Percentiles rank a stretch among this genome's conserved stretches.
These are phyloP conservation scores for Bovichtus diacanthus DNA, from an alignment of 2,797 vertebrate species.

Conservation along the genomic window DNA sequence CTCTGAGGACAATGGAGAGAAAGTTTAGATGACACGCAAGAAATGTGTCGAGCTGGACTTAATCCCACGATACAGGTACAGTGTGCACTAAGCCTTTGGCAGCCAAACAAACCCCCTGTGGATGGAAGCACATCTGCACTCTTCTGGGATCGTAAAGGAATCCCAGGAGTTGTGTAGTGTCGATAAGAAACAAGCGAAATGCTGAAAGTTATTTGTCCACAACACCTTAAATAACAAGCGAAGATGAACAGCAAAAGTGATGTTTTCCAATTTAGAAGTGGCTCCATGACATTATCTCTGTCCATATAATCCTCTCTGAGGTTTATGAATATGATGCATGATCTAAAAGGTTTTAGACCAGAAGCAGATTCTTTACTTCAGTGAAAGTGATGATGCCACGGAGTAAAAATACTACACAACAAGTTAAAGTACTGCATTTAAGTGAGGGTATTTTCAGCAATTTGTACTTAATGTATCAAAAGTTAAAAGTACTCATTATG, in stretches of 20 bases:
- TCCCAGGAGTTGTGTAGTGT: background rate
- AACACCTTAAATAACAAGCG: slow-evolving; percentile 10
- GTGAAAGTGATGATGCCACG: background rate
- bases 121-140: slow-evolving; percentile 13
- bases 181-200: background rate
- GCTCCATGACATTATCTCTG: background rate
- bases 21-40: slow-evolving; percentile 2
- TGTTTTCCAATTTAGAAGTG: background rate
- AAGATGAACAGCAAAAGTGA: background rate
- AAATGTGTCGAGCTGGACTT: slow-evolving; percentile 7
- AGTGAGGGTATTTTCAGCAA: too few relatives aligned
- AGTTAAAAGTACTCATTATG: background rate
- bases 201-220: background rate
- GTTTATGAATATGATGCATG: background rate
- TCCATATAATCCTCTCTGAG: background rate
- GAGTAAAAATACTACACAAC: background rate
- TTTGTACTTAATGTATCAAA: background rate
- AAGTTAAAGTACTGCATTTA: background rate
- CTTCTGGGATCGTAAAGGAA: slow-evolving; percentile 8
- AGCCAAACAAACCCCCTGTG: slow-evolving; percentile 7
- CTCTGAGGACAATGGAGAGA: slow-evolving; percentile 13
- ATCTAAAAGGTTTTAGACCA: background rate
- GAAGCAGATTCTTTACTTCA: background rate
- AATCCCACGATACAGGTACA: slow-evolving; percentile 2
- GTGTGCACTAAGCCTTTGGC: background rate